Evolutionary conservation across 2,797 vertebrate genomes (phyloP), one percentile per base, ranked within the genome.

Genomic region (Danio jaintianensis): DNA sequence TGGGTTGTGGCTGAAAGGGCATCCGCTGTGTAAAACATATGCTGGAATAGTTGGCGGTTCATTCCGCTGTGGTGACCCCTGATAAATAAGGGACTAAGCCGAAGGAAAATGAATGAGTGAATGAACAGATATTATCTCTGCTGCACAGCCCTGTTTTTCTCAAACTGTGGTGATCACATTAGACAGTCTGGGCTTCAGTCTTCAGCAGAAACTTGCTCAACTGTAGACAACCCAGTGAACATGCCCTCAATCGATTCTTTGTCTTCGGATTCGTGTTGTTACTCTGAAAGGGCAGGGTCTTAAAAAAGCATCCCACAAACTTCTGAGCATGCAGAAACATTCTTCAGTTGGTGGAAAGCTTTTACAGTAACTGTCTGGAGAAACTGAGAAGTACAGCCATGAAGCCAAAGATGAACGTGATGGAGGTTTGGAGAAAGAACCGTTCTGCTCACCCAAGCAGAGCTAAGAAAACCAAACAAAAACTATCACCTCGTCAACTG

Each of bases 401-500:
- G 87, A 73, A 9, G 38, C 7, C 2, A 74, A 70, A 76, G 20
- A 52, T 82, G 5, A 52, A 83, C 5, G 56, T 82, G 5, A 7
- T 79, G 43, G 78, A 86, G n/a, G 12, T 69, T 38, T 88, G 84
- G 83, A 4, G 4, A 8, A 70, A 80, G 62, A 86, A 82, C 38
- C 79, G 48, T 6, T 4, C 29, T 4, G 52, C 69, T 18, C 78
- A 5, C 2, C n/a, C 20, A 47, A 84, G 78, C 58, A 62, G 22
- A 82, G 40, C 62, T 11, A 81, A 85, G 79, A 78, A 75, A 6
- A 29, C 29, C 29, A 13, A 11, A 52, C 75, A 83, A n/a, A 88
- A 80, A 83, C 72, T 83, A 78, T 83, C 75, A 53, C 79, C 81
- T 18, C 56, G 0, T 16, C 82, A 84, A 58, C 20, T 84, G 87